These are phyloP conservation scores for Lasioglossum marginatum DNA, from an alignment of 2,888 invertebrate species.

Conservation along the genomic window DNA sequence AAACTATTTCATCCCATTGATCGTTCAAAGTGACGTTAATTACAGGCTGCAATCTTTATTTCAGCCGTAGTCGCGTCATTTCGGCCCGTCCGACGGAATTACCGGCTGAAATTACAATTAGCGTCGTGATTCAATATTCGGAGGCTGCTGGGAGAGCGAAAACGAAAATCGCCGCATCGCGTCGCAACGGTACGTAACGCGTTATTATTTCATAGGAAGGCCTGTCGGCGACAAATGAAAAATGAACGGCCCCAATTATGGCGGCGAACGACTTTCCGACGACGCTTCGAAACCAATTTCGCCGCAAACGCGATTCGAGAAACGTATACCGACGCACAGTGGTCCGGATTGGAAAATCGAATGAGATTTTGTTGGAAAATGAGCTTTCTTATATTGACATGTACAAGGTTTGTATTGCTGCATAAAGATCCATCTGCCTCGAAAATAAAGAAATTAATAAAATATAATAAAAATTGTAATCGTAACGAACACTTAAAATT, in stretches of 20 bases:
- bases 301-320: neutral
- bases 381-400: too few relatives aligned
- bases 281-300: neutral
- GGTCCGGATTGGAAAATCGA: too few relatives aligned
- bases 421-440: too few relatives aligned
- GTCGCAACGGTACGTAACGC: constrained; percentile 12
- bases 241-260: constrained; percentile 31
- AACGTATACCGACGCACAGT: neutral
- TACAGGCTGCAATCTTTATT: constrained; percentile 37
- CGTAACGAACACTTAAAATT: too few relatives aligned
- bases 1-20: constrained; percentile 2
- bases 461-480: too few relatives aligned
- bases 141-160: neutral
- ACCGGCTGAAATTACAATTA: constrained; percentile 55
- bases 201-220: constrained; percentile 21
- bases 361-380: too few relatives aligned
- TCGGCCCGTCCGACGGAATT: constrained; percentile 24
- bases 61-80: neutral
- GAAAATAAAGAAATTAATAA: too few relatives aligned
- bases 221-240: constrained; percentile 32
- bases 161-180: constrained; percentile 15
- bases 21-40: constrained; percentile 38
- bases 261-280: neutral
- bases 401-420: too few relatives aligned
- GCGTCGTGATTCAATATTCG: constrained; percentile 51